Evolutionary conservation across 2,888 invertebrate species (phyloP).

Genomic region (Acanthosepion pharaonis): DNA sequence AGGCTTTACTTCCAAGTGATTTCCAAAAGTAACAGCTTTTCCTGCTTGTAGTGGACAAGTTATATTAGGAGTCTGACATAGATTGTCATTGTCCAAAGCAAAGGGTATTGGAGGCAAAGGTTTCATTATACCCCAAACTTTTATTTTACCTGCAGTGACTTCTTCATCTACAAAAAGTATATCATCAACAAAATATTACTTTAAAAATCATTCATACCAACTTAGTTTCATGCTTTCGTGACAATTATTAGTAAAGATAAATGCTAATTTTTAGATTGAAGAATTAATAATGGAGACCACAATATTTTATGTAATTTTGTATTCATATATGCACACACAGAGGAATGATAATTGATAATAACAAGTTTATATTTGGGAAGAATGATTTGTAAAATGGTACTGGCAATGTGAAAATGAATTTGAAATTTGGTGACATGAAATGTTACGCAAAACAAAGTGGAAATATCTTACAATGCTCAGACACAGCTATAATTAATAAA

Average conservation of each 20-base stretch:
- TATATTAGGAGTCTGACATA: not conserved
- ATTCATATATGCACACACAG: too few relatives aligned
- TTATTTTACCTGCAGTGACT: not conserved
- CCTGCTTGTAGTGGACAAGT: not conserved
- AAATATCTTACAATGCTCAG: too few relatives aligned
- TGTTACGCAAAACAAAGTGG: too few relatives aligned
- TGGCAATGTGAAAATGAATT: too few relatives aligned
- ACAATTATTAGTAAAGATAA: not conserved
- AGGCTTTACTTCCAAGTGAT: slow-evolving; percentile 34
- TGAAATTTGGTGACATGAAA: too few relatives aligned
- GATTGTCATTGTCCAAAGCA: not conserved
- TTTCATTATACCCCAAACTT: slow-evolving; percentile 24
- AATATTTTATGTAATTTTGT: too few relatives aligned
- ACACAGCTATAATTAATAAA: too few relatives aligned
- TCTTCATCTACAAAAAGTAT: slow-evolving; percentile 11
- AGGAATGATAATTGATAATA: too few relatives aligned
- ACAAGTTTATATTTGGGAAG: too few relatives aligned
- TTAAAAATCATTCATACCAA: not conserved
- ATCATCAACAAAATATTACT: not conserved
- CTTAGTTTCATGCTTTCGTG: not conserved
- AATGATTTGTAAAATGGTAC: too few relatives aligned
- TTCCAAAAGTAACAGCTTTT: not conserved
- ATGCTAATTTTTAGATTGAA: too few relatives aligned
- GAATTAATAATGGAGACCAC: too few relatives aligned
- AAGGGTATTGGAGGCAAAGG: slow-evolving; percentile 24